Percentiles rank a stretch among this genome's conserved stretches.
Evolutionary conservation across 1,140 invertebrate species (phyloP).

Genomic region (Reticulitermes speratus): DNA sequence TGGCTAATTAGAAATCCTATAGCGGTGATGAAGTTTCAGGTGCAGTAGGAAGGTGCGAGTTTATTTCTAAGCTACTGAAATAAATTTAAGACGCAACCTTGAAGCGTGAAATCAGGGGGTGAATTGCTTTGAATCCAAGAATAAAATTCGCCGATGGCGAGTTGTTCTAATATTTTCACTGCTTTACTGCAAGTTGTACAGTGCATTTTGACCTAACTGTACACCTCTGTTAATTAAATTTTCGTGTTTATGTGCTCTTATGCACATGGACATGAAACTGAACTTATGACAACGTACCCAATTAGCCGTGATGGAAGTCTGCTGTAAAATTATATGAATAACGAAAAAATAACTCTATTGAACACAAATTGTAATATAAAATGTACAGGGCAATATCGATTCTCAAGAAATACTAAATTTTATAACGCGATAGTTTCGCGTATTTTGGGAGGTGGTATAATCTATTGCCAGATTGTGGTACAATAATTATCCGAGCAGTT

Average conservation of each 20-base stretch:
- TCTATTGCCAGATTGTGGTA: conserved; percentile 3
- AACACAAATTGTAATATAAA: neutral
- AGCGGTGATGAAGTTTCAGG: too few relatives aligned
- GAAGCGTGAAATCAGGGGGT: too few relatives aligned
- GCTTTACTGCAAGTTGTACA: neutral
- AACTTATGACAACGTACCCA: neutral
- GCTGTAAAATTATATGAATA: neutral
- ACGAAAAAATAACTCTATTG: neutral
- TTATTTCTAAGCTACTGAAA: too few relatives aligned
- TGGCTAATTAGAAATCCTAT: too few relatives aligned
- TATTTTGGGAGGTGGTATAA: neutral
- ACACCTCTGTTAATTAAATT: neutral
- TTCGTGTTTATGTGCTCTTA: neutral
- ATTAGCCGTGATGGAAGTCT: neutral
- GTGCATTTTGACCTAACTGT: neutral
- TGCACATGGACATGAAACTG: neutral
- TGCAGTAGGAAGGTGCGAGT: too few relatives aligned
- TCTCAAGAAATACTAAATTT: neutral
- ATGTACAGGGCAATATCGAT: neutral
- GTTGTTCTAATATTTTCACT: too few relatives aligned
- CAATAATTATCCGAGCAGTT: conserved; percentile 11
- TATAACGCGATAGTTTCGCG: neutral
- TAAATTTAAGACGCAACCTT: too few relatives aligned
- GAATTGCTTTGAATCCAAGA: too few relatives aligned
- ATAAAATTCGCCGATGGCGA: too few relatives aligned